phyloP scores from a whole-genome alignment of 2,797 vertebrate genomes.

The Sebastes baramenuke region DNA sequence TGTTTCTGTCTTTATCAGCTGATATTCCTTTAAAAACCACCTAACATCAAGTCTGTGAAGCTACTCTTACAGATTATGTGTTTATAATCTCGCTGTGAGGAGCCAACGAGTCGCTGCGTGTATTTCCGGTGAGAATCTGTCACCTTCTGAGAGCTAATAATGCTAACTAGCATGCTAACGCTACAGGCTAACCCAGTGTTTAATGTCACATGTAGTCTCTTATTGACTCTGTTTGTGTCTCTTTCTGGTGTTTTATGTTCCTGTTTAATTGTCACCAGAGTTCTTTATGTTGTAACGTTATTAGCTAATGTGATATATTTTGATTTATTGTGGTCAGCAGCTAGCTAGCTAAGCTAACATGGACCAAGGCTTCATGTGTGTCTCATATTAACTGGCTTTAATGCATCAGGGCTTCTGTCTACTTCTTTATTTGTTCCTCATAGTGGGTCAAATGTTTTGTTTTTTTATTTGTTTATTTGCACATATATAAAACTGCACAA shows the following conservation, averaged over 20 bases:
- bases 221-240: background rate
- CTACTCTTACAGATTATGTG: slow-evolving; percentile 7
- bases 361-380: too few relatives aligned
- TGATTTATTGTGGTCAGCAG: background rate
- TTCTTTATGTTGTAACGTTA: background rate
- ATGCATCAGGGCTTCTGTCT: too few relatives aligned
- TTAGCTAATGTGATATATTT: background rate
- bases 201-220: rapidly evolving
- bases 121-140: slow-evolving; percentile 57
- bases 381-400: too few relatives aligned
- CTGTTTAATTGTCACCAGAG: background rate
- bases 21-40: background rate
- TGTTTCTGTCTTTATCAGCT: background rate
- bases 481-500: too few relatives aligned
- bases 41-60: background rate
- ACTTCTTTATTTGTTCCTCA: background rate
- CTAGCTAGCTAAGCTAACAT: background rate
- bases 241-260: background rate
- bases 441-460: too few relatives aligned
- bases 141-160: background rate
- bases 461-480: too few relatives aligned
- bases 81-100: slow-evolving; percentile 16
- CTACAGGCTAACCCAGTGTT: rapidly evolving
- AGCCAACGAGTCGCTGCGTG: slow-evolving; percentile 18
- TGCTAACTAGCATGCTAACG: slow-evolving; percentile 45